Evolutionary conservation across 2,888 invertebrate genomes (phyloP), one percentile per base, ranked within the genome.

Genomic region (Caenorhabditis sp.): DNA sequence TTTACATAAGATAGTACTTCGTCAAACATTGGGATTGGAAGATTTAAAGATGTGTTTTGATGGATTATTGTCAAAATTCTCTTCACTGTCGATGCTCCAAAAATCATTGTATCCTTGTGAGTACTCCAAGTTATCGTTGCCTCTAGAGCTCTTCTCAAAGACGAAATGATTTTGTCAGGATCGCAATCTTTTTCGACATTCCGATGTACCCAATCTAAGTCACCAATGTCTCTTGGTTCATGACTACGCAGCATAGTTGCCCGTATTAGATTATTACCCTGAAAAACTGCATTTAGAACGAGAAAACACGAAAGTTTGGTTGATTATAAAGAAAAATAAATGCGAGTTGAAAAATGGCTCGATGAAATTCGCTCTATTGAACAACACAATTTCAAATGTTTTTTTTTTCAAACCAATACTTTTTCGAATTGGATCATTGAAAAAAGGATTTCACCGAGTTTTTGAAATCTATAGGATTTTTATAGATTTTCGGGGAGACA

Each of bases 81-180:
- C 56, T 81, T 81, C 20, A 78, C 17, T 4, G 80, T 77, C n/a
- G 72, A 63, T 0, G 73, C 26, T 21, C 62, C 67, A 38, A 73
- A 73, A 8, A 68, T 63, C 61, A 73, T 62, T 49, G 73, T 73
- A 54, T 73, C 68, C 23, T 53, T 68, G 64, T 73, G 68, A 38
- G 59, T 68, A 20, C 59, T 54, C 54, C 50, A 68, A 53, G 58
- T 36, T 66, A 68, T 62, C 0, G 73, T 65, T 8, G 73, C 73
- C 17, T 63, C 58, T n/a, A 73, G 38, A 12, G 68, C 59, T 25
- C 73, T 53, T 54, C 63, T 36, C 1, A 73, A 58, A 7, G 62
- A 54, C 8, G 10, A 25, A 25, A 36, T 23, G 36, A 73, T 73
- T 23, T 54, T 56, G 8, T 65, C 62, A 25, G 20, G 1, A 1